phyloP scores from a whole-genome alignment of 2,888 invertebrate genomes.

The Drosophila stalkeri region DNA sequence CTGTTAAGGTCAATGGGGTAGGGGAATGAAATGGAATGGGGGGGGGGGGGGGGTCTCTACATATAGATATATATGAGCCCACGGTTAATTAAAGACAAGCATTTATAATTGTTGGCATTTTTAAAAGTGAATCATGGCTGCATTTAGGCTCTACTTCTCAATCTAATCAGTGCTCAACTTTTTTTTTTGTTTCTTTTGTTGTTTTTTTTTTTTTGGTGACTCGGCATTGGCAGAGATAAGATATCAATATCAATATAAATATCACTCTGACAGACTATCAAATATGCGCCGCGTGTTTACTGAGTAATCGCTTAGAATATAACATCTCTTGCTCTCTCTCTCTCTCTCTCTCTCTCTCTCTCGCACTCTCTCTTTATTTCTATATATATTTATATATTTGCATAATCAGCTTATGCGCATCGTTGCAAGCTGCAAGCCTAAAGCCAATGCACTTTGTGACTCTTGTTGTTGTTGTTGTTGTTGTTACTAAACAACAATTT shows the following conservation, averaged over 20 bases:
- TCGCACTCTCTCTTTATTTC: background rate
- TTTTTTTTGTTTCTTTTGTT: constrained; percentile 5
- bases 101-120: constrained; percentile 42
- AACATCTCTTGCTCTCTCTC: background rate
- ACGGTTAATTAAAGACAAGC: constrained; percentile 49
- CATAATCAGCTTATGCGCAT: constrained; percentile 58
- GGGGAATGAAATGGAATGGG: constrained; percentile 1
- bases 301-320: constrained; percentile 35
- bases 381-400: constrained; percentile 12
- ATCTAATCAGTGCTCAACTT: constrained; percentile 58
- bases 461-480: constrained; percentile 21
- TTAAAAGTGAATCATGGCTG: constrained; percentile 57
- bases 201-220: constrained; percentile 41
- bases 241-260: constrained; percentile 34
- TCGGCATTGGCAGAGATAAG: constrained; percentile 62
- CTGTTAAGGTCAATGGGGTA: constrained; percentile 64
- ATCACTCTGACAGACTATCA: constrained; percentile 9
- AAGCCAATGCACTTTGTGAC: constrained; percentile 67
- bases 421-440: constrained; percentile 26
- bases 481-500: constrained; percentile 43
- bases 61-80: background rate
- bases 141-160: constrained; percentile 36
- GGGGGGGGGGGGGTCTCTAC: background rate
- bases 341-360: background rate
- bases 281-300: constrained; percentile 27